These are phyloP conservation scores for Kryptolebias marmoratus DNA, from an alignment of 2,113 vertebrate genomes.

Conservation along the genomic window DNA sequence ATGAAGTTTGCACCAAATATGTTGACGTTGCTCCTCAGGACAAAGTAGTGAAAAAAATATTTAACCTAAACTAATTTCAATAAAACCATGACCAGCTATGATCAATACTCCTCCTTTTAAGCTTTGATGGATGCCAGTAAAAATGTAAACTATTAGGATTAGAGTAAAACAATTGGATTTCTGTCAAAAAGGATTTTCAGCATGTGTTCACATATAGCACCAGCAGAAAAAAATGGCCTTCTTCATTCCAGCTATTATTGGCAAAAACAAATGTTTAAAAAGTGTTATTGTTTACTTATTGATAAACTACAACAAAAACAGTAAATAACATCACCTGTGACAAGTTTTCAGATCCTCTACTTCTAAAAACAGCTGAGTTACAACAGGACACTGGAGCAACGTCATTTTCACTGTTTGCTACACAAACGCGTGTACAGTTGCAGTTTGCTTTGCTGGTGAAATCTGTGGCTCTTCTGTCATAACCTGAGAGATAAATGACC, in stretches of 20 bases:
- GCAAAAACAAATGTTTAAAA: background rate
- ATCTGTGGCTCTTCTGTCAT: background rate
- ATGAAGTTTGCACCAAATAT: background rate
- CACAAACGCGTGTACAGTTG: too few species aligned
- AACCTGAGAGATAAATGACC: background rate
- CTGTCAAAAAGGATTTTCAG: slow-evolving; percentile 13
- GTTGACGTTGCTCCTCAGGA: background rate
- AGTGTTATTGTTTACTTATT: too few species aligned
- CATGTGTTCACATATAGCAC: slow-evolving; percentile 8
- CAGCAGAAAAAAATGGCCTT: background rate
- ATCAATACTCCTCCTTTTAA: slow-evolving; percentile 6
- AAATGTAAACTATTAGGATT: slow-evolving; percentile 20
- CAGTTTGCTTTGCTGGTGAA: background rate
- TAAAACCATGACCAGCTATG: slow-evolving; percentile 6
- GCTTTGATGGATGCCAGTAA: background rate
- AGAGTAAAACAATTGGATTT: slow-evolving; percentile 14
- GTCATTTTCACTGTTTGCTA: too few species aligned
- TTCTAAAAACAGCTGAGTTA: too few species aligned
- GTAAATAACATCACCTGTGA: too few species aligned
- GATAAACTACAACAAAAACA: too few species aligned
- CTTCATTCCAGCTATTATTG: background rate
- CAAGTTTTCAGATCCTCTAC: too few species aligned
- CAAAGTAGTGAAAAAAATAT: background rate
- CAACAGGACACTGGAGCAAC: background rate
- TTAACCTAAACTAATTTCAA: slow-evolving; percentile 13